A percentile compares a stretch with the other conserved stretches of the same genome.
These are phyloP conservation scores for Condylura cristata DNA, from an alignment of 2,113 vertebrate genomes.

Conservation along the genomic window DNA sequence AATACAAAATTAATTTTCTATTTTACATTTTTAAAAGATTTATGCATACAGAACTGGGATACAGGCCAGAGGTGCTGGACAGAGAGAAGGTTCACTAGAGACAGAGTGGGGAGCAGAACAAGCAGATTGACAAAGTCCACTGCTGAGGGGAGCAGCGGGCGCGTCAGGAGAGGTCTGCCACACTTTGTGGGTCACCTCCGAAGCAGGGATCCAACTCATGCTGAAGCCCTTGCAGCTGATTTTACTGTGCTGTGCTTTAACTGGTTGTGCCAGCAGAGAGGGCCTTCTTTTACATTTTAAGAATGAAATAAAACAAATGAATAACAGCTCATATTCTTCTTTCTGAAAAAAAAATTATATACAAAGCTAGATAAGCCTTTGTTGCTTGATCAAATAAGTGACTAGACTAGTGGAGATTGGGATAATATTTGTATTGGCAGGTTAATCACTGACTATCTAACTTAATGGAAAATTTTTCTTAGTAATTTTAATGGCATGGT, in stretches of 20 bases:
- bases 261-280: too few relatives aligned
- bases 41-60: too few relatives aligned
- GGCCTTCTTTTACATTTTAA: slow-evolving; percentile 36
- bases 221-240: too few relatives aligned
- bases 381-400: neutral
- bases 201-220: too few relatives aligned
- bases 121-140: too few relatives aligned
- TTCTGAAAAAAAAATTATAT: neutral
- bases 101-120: too few relatives aligned
- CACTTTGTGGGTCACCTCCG: too few relatives aligned
- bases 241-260: too few relatives aligned
- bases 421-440: neutral
- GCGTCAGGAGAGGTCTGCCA: too few relatives aligned
- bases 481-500: neutral
- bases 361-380: neutral
- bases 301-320: slow-evolving; percentile 21
- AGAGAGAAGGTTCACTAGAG: too few relatives aligned
- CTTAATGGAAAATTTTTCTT: neutral
- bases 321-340: neutral
- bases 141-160: too few relatives aligned
- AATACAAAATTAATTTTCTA: slow-evolving; percentile 15
- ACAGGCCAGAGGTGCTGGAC: too few relatives aligned
- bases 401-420: neutral
- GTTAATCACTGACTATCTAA: neutral
- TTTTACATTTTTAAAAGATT: slow-evolving; percentile 42